Percentiles rank a stretch among this genome's conserved stretches.
These are phyloP conservation scores for Piscicola geometra DNA, from an alignment of 2,888 invertebrate species.

Conservation along the genomic window DNA sequence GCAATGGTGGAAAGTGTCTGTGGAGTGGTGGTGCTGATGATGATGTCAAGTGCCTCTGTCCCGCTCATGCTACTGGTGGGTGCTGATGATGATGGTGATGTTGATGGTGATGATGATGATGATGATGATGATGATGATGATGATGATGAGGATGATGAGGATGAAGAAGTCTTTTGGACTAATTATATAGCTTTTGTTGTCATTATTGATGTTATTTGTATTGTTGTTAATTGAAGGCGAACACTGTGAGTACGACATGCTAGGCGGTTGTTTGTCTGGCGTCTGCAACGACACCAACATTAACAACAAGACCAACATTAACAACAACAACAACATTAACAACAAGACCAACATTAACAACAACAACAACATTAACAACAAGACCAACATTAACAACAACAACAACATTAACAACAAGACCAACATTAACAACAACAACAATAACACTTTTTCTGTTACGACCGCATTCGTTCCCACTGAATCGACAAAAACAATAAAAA, in stretches of 20 bases:
- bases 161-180: no score
- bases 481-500: neutral
- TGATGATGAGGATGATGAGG: neutral
- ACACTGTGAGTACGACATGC: neutral
- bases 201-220: no score
- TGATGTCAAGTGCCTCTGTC: constrained; percentile 5
- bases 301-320: neutral
- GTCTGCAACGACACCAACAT: neutral
- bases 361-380: neutral
- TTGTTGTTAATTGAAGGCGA: neutral
- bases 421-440: neutral
- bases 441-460: neutral
- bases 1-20: neutral
- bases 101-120: neutral
- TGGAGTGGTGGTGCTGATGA: neutral
- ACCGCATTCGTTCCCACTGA: no score
- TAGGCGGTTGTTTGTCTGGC: neutral
- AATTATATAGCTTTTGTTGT: no score
- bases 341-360: no score
- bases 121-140: constrained; percentile 1
- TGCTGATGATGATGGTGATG: neutral
- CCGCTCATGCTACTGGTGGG: neutral
- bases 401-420: neutral
- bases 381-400: neutral
- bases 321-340: neutral